Evolutionary conservation across 2,113 vertebrate species (phyloP).

Genomic region (Cavia porcellus): DNA sequence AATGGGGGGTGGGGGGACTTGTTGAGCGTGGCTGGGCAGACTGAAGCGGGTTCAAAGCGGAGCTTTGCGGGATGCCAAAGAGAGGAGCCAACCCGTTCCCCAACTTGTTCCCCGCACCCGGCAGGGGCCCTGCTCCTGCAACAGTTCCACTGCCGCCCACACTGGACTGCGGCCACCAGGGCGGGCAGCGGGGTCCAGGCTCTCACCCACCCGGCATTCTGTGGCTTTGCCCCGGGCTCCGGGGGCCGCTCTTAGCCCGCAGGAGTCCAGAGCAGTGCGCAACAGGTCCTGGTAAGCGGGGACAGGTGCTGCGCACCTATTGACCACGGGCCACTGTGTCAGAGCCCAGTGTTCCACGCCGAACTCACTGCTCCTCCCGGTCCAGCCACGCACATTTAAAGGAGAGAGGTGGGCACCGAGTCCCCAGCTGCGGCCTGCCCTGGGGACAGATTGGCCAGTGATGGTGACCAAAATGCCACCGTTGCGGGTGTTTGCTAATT

Average conservation of each 20-base stretch:
- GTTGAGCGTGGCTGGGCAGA: neutral
- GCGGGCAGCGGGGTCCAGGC: neutral
- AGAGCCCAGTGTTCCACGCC: rapidly evolving
- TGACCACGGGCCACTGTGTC: rapidly evolving
- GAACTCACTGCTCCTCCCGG: rapidly evolving
- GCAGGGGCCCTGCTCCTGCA: rapidly evolving
- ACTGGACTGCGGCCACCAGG: rapidly evolving
- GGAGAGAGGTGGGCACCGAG: rapidly evolving
- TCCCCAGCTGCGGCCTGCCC: neutral
- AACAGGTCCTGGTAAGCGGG: constrained; percentile 3
- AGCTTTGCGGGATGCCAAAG: neutral
- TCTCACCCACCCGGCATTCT: rapidly evolving
- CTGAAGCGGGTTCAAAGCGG: neutral
- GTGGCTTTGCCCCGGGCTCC: rapidly evolving
- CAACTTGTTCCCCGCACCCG: rapidly evolving
- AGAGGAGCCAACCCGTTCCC: neutral
- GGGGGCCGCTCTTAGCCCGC: rapidly evolving
- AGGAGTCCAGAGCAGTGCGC: neutral
- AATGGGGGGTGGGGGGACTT: neutral
- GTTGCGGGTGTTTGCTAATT: neutral
- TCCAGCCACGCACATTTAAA: neutral
- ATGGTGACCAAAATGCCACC: neutral
- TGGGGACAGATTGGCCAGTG: neutral
- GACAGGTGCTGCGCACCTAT: neutral
- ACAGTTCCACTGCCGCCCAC: rapidly evolving